phyloP scores from a whole-genome alignment of 2,888 invertebrate genomes.

The Trissoscelio sp. region DNA sequence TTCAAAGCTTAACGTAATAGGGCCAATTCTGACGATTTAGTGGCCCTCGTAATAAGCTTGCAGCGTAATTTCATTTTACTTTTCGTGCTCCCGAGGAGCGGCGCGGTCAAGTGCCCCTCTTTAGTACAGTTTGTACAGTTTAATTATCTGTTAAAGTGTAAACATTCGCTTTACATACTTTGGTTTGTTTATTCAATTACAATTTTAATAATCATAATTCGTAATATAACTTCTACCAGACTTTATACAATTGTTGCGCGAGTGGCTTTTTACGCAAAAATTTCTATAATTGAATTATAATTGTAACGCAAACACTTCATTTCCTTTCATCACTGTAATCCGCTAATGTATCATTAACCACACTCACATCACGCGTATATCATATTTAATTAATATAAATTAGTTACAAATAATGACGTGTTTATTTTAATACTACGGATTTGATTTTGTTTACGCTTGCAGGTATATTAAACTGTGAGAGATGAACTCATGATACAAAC shows the following conservation, averaged over 20 bases:
- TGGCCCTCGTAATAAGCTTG: constrained; percentile 46
- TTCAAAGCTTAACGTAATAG: constrained; percentile 49
- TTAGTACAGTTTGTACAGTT: constrained; percentile 59
- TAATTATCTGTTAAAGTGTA: constrained; percentile 70
- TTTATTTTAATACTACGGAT: too few relatives aligned
- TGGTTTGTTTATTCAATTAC: constrained; percentile 48
- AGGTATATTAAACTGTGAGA: too few relatives aligned
- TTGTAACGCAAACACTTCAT: constrained; percentile 20
- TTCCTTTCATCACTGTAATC: constrained; percentile 33
- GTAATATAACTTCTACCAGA: constrained; percentile 13
- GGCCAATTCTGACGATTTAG: constrained; percentile 59
- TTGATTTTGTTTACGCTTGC: too few relatives aligned
- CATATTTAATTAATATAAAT: constrained; percentile 13
- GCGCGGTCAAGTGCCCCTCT: constrained; percentile 59
- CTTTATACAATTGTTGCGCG: constrained; percentile 20
- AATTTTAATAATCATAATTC: constrained; percentile 64
- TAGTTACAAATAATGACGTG: neutral
- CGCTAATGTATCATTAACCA: constrained; percentile 22
- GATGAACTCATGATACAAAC: too few relatives aligned
- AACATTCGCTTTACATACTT: constrained; percentile 60
- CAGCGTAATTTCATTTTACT: constrained; percentile 62
- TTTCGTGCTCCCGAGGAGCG: constrained; percentile 38
- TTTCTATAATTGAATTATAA: constrained; percentile 41
- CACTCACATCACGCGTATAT: neutral
- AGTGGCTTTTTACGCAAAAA: constrained; percentile 26